phyloP scores from a whole-genome alignment of 1,140 invertebrate species.

The Hylyphantes graminicola region DNA sequence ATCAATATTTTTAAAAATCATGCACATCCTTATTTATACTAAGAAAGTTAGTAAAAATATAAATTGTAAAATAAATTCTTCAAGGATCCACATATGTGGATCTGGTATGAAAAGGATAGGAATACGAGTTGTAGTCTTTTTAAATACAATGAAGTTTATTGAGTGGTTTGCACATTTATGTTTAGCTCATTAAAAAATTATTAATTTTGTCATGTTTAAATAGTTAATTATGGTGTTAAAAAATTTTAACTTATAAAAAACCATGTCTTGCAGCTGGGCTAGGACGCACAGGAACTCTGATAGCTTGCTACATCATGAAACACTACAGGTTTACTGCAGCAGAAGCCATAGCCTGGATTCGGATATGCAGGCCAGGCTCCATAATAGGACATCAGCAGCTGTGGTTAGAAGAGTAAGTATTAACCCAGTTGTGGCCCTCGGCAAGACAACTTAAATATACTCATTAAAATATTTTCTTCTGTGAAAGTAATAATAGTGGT shows the following conservation, averaged over 20 bases:
- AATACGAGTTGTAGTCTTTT: too few relatives aligned
- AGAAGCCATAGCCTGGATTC: conserved; percentile 96
- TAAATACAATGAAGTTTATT: not conserved
- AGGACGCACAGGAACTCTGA: conserved; percentile 96
- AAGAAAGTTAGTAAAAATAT: not conserved
- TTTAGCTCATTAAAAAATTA: not conserved
- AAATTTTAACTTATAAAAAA: too few relatives aligned
- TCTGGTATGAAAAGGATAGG: not conserved
- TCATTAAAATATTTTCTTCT: too few relatives aligned
- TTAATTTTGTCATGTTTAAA: too few relatives aligned
- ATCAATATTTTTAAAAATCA: too few relatives aligned
- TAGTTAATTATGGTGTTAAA: too few relatives aligned
- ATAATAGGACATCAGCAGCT: conserved; percentile 97
- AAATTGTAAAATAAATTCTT: too few relatives aligned
- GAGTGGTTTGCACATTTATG: not conserved
- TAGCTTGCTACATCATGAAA: conserved; percentile 99
- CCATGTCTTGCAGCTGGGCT: conserved; percentile 80
- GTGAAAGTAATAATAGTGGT: too few relatives aligned
- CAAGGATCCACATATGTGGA: too few relatives aligned
- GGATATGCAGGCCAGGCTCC: conserved; percentile 97
- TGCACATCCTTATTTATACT: too few relatives aligned
- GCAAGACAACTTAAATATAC: too few relatives aligned
- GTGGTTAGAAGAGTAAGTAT: conserved; percentile 77
- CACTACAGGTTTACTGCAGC: conserved; percentile 93
- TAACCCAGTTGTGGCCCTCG: too few relatives aligned